Evolutionary conservation across 1,140 invertebrate species (phyloP), one percentile per base, ranked within the genome.

Genomic region (Aphidius ervi): DNA sequence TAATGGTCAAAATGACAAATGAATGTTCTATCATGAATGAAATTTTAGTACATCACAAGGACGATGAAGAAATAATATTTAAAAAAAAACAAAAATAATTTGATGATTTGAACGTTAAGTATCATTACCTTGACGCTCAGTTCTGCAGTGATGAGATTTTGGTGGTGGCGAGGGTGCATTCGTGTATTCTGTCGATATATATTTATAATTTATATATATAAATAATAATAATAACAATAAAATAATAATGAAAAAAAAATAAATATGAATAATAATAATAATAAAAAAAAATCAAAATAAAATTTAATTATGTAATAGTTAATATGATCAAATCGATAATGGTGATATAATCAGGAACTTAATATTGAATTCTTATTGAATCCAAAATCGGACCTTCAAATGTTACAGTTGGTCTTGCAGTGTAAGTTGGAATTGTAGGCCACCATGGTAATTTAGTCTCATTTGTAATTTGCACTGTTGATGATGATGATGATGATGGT

Each of bases 361-460:
- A 48, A 49, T 47, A 48, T n/a, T 40, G 8, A 55, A 55, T 54
- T 41, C 41, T 37, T 54, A 60, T 8, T 46, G 9, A 46, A 9
- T 46, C 45, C 45, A 31, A 47, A 10, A 45, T 5, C 80, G 82
- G 85, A 90, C 88, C 88, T 90, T 90, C 85, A 71, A 90, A 91
- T 67, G 85, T 88, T 72, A 90, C 88, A 59, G 86, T 86, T 66
- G 88, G 85, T 73, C 82, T 79, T 58, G 83, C 81, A 54, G 79
- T 77, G 73, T 80, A 82, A 63, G 81, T 79, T 48, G 82, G 80
- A 61, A 84, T 79, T 4, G 76, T 73, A 9, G 79, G 76, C 63
- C 75, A 82, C 78, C 74, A 79, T 65, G 71, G 74, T 31, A 31
- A 31, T 63, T 74, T 68, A 72, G 77, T 61, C 77, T 84, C 66